Evolutionary conservation across 2,888 invertebrate genomes (phyloP), one percentile per base, ranked within the genome.

Genomic region (Clusia tigrina): DNA sequence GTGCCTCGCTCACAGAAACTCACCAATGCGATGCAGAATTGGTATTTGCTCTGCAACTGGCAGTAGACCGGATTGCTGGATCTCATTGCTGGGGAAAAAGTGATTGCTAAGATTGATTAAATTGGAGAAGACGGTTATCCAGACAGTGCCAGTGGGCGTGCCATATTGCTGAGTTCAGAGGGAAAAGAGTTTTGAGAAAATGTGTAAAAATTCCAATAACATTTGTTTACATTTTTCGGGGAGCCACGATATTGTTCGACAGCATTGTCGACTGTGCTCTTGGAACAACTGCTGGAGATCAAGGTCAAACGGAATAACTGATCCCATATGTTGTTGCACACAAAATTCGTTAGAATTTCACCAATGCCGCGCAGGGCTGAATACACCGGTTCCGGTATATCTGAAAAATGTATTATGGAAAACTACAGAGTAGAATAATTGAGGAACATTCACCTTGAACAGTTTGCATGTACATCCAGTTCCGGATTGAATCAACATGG

Each of bases 41-140:
- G 93, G 90, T 78, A 94, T 93, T 82, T 94, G 93, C 75, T 94
- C 93, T 0, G 93, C 91, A 25, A 93, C 86, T 0, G 93, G 92
- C 63, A 93, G 80, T 72, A 92, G 89, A 71, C 90, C 89, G n/a
- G 92, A 83, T 1, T 91, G 91, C 2, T 90, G 91, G 0, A 89
- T 89, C 1, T 90, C 88, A 77, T 91, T 90, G 73, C 91, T 74
- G 52, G 75, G 71, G 59, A 80, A 80, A 62, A 75, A 93, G 72
- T 90, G 90, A 79, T 93, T 93, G 72, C 89, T 91, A 12, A 92
- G 83, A 0, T 86, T 87, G 0, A 90, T 90, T 52, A 93, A 81
- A 68, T 91, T 89, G 71, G 89, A 89, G 23, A 93, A 86, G 78
- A 92, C 68, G 24, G 79, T 77, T n/a, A 78, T 74, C 83, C 83